Base-by-base conservation (phyloP, 2,113 vertebrate species). In the Spilogale gracilis region DNA sequence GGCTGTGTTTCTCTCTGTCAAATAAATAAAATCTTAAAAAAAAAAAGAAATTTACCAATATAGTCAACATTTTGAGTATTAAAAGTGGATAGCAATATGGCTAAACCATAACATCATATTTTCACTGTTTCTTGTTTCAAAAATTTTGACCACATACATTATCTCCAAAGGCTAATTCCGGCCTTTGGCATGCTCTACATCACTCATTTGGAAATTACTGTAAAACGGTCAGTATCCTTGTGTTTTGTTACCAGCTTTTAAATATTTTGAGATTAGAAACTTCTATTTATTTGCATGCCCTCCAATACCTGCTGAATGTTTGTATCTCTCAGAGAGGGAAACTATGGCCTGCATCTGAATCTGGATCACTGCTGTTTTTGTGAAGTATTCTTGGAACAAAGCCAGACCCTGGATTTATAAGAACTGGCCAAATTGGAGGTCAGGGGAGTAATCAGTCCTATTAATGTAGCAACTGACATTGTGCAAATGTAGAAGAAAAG, bases 401-500 rank as follows among this genome's bases (percentile, higher is more conserved):
- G 27, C 27, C 61, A 73, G 16, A 73, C 6, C 10, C 7, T 95
- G 79, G 87, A 14, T 86, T 73, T 89, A 43, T 16, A 83, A 91
- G 38, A 52, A 61, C 27, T 50, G 14, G 23, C 13, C 32, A 91
- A 76, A 9, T 52, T 63, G 30, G 38, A 91, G 85, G 20, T 91
- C 27, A 80, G 16, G 23, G 56, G 30, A 25, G 12, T 52, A 67
- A 80, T 14, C 17, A 38, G 25, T 86, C 9, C 5, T 58, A 6
- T 76, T 73, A 65, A 48, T 20, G 52, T 56, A 87, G n/a, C 94
- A 43, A 8, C 7, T 88, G n/a, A 67, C 17, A n/a, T 16, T 43
- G 60, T 79, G 30, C 48, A 74, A 91, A 48, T 73, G 23, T 13
- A 60, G 27, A 94, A 90, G 20, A 94, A 91, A 92, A 94, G 16